Evolutionary conservation across 2,888 invertebrate genomes (phyloP), one percentile per base, ranked within the genome.

Genomic region (Drosophila rellima): DNA sequence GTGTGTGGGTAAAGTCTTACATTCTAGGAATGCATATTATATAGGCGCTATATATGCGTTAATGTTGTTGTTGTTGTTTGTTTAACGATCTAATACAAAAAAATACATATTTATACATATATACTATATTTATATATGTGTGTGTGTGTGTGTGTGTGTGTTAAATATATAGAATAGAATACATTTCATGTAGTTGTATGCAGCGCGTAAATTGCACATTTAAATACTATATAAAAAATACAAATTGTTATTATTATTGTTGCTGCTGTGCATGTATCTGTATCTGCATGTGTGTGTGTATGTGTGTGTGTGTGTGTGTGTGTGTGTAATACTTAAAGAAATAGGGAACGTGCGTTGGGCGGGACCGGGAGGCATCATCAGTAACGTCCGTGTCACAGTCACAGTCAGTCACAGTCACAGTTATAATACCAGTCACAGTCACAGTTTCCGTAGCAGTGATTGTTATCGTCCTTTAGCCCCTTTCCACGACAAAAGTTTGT

Each of bases 151-250:
- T n/a, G n/a, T n/a, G n/a, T n/a, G n/a, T n/a, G n/a, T n/a, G n/a
- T 42, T 13, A 35, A 39, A 39, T 33, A 55, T 47, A 33, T 40
- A 37, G 64, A 62, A 57, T 68, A 70, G 62, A 80, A 83, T 88
- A 80, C 79, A 83, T 79, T 74, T 85, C 39, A 73, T 76, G 79
- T 67, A 70, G 69, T 72, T 67, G 54, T 37, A 51, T 67, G 66
- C 67, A 60, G 62, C 57, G 52, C 60, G 42, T 59, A 59, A 51
- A 63, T 66, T 74, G 67, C 70, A 71, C 63, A 61, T 67, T 70
- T 74, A 88, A 85, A 83, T 83, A 88, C 88, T 85, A 78, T 82
- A 88, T 84, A 84, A 88, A 87, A 87, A 85, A 88, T 82, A 85
- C 85, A 82, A 73, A 66, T 82, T 82, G 77, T 79, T 70, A 37